Percentiles rank a stretch among this genome's conserved stretches.
Evolutionary conservation across 2,797 vertebrate genomes (phyloP).

Genomic region (Brachymystax lenok): DNA sequence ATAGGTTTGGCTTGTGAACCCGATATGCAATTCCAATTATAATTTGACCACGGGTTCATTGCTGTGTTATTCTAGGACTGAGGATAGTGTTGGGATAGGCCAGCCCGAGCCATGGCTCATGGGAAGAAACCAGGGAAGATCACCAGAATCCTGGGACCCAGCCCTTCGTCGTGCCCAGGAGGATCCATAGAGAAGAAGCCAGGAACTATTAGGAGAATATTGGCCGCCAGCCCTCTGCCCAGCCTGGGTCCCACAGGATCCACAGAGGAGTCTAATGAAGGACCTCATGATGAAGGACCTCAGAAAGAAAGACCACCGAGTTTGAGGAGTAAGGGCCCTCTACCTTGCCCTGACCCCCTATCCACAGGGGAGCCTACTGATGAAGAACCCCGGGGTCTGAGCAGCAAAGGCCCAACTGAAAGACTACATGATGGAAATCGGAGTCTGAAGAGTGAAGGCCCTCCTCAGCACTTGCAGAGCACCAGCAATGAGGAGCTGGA

Average conservation of each 20-base stretch:
- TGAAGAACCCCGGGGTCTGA: slow-evolving; percentile 37
- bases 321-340: slow-evolving; percentile 45
- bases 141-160: slow-evolving; percentile 76
- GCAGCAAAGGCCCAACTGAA: not conserved
- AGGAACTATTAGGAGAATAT: slow-evolving; percentile 59
- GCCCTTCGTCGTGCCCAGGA: slow-evolving; percentile 58
- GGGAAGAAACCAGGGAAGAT: slow-evolving; percentile 75
- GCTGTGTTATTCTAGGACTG: slow-evolving; percentile 60
- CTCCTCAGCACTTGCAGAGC: slow-evolving; percentile 57
- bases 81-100: slow-evolving; percentile 42
- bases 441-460: slow-evolving; percentile 40
- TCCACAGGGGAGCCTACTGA: slow-evolving; percentile 34
- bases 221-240: not conserved
- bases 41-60: slow-evolving; percentile 17
- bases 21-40: slow-evolving; percentile 1
- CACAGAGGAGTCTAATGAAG: slow-evolving; percentile 43
- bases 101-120: slow-evolving; percentile 81
- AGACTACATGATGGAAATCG: not conserved
- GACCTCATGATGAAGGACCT: slow-evolving; percentile 49
- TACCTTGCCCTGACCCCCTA: slow-evolving; percentile 46
- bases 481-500: slow-evolving; percentile 43
- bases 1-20: not conserved
- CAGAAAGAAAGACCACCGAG: not conserved
- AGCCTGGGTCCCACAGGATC: slow-evolving; percentile 35
- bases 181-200: slow-evolving; percentile 70